Evolutionary conservation across 2,888 invertebrate genomes (phyloP).

Genomic region (Drosophila barbarae): DNA sequence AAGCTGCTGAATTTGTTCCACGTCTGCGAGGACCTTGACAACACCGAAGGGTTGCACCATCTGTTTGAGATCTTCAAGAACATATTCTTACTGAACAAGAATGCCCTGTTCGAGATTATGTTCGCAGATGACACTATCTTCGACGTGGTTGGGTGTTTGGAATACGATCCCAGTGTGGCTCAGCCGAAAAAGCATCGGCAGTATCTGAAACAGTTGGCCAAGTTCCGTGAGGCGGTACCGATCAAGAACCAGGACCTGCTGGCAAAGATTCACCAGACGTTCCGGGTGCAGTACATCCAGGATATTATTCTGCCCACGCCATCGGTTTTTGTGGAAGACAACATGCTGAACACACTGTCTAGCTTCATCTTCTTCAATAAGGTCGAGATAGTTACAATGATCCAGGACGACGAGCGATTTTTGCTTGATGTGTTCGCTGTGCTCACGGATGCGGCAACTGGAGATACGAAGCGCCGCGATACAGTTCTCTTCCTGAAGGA

Average conservation of each 20-base stretch:
- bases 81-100: slow-evolving; percentile 98
- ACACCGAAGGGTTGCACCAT: slow-evolving; percentile 95
- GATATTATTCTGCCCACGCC: slow-evolving; percentile 99
- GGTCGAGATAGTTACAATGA: slow-evolving; percentile 98
- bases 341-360: slow-evolving; percentile 96
- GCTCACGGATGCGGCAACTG: slow-evolving; percentile 93
- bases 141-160: slow-evolving; percentile 98
- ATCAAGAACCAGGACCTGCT: slow-evolving; percentile 96
- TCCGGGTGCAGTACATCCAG: slow-evolving; percentile 99
- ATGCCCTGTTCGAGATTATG: slow-evolving; percentile 97
- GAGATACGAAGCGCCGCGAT: slow-evolving; percentile 92
- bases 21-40: slow-evolving; percentile 98
- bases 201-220: slow-evolving; percentile 94
- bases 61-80: slow-evolving; percentile 99
- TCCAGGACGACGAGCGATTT: slow-evolving; percentile 98
- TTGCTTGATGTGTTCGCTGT: slow-evolving; percentile 96
- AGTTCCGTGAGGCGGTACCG: slow-evolving; percentile 95
- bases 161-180: slow-evolving; percentile 95
- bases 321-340: slow-evolving; percentile 99
- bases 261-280: slow-evolving; percentile 99
- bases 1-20: slow-evolving; percentile 97
- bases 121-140: slow-evolving; percentile 98
- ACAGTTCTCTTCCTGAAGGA: slow-evolving; percentile 98
- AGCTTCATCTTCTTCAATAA: slow-evolving; percentile 99
- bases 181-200: slow-evolving; percentile 96